Evolutionary conservation across 35 echinoderm and acorn worm genomes (phyloP), one percentile per base, ranked within the genome.

Genomic region (Acanthaster planci): DNA sequence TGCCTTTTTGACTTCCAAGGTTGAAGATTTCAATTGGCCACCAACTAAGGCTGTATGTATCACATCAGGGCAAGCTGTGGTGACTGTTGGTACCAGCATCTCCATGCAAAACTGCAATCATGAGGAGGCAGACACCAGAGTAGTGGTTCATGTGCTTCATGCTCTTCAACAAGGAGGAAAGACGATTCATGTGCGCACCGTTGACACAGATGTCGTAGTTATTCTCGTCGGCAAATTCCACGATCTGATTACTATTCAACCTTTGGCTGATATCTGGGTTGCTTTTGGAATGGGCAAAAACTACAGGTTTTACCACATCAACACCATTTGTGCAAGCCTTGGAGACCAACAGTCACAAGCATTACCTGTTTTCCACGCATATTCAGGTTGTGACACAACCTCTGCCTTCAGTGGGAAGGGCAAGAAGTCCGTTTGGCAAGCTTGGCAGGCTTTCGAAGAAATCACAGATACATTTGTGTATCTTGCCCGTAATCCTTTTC

Each of bases 191-290:
- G 82, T 94, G 31, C 92, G 76, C 76, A 94, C 87, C 85, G 86
- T 89, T 40, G 92, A 89, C 67, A 89, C 92, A 56, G 92, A 94
- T 75, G 60, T 93, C 60, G 51, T 94, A 27, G 92, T 89, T 5
- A 90, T 94, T 51, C 92, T 94, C 42, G 37, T 94, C 52, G 82
- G 92, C 23, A 52, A 78, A 83, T 86, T 93, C 68, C 87, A 78
- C 22, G 0, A 80, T 42, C 56, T 94, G 56, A 35, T 82, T 34
- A 27, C n/a, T 5, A n/a, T 39, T 14, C n/a, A 67, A 12, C 83
- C 58, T 76, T 22, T 52, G 38, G 51, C 85, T 8, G 77, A 90
- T 38, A 76, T 86, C 34, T 90, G 92, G 87, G 83, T 90, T 27
- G 87, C 87, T 0, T 90, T 90, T 80, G 92, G 84, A 47, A 80